Evolutionary conservation across 1,140 invertebrate species (phyloP), one percentile per base, ranked within the genome.

Genomic region (Papilio aristodemus): DNA sequence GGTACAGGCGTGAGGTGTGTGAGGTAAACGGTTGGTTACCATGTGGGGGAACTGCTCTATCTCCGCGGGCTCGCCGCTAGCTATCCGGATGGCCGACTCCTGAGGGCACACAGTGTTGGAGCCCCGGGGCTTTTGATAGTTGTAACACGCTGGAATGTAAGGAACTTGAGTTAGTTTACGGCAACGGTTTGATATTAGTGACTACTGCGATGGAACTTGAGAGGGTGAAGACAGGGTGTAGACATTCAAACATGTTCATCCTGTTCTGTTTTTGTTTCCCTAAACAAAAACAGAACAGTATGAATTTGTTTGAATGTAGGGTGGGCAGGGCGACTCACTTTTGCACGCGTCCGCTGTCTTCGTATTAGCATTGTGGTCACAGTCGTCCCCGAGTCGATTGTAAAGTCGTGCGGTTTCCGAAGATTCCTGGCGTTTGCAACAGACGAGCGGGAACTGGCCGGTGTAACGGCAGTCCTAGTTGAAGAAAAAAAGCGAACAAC

Each of bases 31-130:
- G 9, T 22, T 27, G 32, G 41, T 38, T 39, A 72, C 71, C 71
- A 72, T 72, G 32, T 69, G 67, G 0, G 71, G 71, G 10, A 72
- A 72, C 37, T 72, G 43, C 7, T 58, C 69, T 4, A 36, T 10
- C 10, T 22, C 10, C 7, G 71, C 71, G 25, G 43, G 41, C 9
- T 11, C 38, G 6, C 71, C 71, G 0, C 67, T 67, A 4, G 60
- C 68, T 36, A 72, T 72, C 19, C 71, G 69, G 7, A 1, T 46
- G 8, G 8, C 43, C 17, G 43, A 1, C 17, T 46, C 43, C 4
- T 46, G 14, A 19, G 43, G 43, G 19, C 43, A 46, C 7, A 46
- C 43, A 10, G 19, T 11, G 17, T 46, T 46, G 0, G 43, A 46
- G 19, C 17, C 19, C 6, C 43, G 43, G 9, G 43, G 14, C 8